A percentile compares a stretch with the other conserved stretches of the same genome.
These are phyloP conservation scores for Oreonectes daqikongensis DNA, from an alignment of 2,797 vertebrate genomes.

Conservation along the genomic window DNA sequence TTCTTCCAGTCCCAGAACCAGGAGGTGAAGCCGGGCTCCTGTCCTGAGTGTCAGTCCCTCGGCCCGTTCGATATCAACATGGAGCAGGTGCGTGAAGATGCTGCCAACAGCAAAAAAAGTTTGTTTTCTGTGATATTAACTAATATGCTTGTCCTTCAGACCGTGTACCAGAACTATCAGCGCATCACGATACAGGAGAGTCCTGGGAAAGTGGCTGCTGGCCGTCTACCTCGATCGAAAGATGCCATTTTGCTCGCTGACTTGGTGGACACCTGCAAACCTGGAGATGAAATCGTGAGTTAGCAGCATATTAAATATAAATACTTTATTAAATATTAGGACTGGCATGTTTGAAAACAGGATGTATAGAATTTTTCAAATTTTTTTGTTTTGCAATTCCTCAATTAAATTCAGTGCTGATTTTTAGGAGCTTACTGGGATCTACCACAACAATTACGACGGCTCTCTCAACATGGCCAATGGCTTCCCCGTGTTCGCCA, in stretches of 20 bases:
- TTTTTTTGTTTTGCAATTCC: no score
- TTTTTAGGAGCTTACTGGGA: constrained; percentile 96
- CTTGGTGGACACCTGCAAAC: constrained; percentile 94
- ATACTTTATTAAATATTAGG: no score
- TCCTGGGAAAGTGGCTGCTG: constrained; percentile 92
- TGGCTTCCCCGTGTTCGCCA: constrained; percentile 96
- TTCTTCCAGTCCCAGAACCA: constrained; percentile 98
- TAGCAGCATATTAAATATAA: neutral
- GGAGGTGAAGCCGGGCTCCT: constrained; percentile 98
- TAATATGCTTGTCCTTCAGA: constrained; percentile 70
- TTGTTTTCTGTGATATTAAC: neutral
- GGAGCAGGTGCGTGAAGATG: constrained; percentile 85
- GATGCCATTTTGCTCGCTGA: constrained; percentile 94
- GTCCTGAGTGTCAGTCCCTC: constrained; percentile 93
- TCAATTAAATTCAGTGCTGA: no score
- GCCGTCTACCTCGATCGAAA: constrained; percentile 94
- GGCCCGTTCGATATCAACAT: constrained; percentile 99
- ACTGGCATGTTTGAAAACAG: no score
- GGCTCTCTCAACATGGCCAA: constrained; percentile 95
- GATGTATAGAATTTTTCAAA: no score
- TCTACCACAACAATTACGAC: constrained; percentile 98
- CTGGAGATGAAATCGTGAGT: constrained; percentile 97
- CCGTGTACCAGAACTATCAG: constrained; percentile 98
- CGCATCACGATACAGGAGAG: constrained; percentile 97
- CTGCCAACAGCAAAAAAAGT: no score